A percentile compares a stretch with the other conserved stretches of the same genome.
phyloP scores from a whole-genome alignment of 1,140 invertebrate genomes.

The Magallana angulata region DNA sequence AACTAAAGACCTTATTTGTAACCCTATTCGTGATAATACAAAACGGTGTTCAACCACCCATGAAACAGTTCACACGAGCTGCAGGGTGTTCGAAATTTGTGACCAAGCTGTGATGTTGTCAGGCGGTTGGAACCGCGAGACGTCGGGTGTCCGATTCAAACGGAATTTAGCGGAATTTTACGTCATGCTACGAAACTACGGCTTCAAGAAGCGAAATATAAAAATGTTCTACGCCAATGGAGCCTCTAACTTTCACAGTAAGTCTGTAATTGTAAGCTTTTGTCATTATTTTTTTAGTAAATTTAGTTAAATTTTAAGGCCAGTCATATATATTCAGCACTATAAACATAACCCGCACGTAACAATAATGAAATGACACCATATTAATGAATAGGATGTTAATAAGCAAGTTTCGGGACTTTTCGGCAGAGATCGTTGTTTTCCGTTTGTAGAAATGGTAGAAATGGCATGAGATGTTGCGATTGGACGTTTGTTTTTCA shows the following conservation, averaged over 20 bases:
- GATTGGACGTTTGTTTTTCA: too few species aligned
- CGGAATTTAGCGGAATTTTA: slow-evolving; percentile 79
- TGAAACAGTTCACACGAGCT: slow-evolving; percentile 78
- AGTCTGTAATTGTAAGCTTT: slow-evolving; percentile 41
- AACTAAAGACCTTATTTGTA: slow-evolving; percentile 79
- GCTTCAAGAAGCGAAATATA: slow-evolving; percentile 81
- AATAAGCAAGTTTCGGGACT: too few species aligned
- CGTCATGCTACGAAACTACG: slow-evolving; percentile 79
- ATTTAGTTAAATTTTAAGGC: too few species aligned
- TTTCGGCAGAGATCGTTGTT: too few species aligned
- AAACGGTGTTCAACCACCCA: slow-evolving; percentile 80
- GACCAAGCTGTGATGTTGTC: slow-evolving; percentile 82
- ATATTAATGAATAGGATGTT: too few species aligned
- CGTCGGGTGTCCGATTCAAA: slow-evolving; percentile 73
- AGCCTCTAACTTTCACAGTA: slow-evolving; percentile 67
- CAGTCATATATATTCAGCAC: too few species aligned
- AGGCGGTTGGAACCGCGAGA: slow-evolving; percentile 82
- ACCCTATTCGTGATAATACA: slow-evolving; percentile 80
- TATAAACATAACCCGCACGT: too few species aligned
- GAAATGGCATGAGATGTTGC: too few species aligned
- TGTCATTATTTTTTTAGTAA: too few species aligned
- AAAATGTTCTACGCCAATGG: slow-evolving; percentile 83
- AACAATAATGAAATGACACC: too few species aligned
- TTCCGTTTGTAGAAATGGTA: too few species aligned
- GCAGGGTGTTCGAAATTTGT: slow-evolving; percentile 81